These are phyloP conservation scores for Protonibea diacanthus DNA, from an alignment of 2,797 vertebrate species.

Conservation along the genomic window DNA sequence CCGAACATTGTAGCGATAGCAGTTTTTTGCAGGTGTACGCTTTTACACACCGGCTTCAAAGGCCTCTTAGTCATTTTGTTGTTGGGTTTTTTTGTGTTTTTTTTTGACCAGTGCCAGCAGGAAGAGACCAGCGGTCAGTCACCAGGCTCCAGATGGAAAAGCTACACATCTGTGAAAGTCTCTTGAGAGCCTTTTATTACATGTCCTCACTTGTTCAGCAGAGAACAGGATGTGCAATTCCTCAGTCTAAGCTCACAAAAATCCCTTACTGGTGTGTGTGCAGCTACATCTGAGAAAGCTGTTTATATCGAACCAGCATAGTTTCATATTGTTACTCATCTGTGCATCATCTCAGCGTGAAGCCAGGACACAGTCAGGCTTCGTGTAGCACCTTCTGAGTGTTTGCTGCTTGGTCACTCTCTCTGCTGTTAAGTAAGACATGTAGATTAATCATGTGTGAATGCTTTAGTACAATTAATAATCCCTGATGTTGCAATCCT, in stretches of 20 bases:
- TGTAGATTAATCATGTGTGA: neutral
- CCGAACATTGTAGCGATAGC: conserved; percentile 51
- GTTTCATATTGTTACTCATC: conserved; percentile 23
- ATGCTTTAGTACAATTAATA: neutral
- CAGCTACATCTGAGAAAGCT: conserved; percentile 5
- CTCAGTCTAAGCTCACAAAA: conserved; percentile 3
- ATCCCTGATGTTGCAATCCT: conserved; percentile 30
- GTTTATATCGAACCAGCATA: neutral
- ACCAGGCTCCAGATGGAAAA: conserved; percentile 21
- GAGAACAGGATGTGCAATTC: conserved; percentile 34
- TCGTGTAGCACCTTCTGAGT: neutral
- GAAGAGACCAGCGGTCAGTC: conserved; percentile 27
- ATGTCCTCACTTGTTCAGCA: conserved; percentile 41
- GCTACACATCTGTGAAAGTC: conserved; percentile 9
- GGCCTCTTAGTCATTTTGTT: conserved; percentile 8
- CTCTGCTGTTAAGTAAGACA: neutral
- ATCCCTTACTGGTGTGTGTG: neutral
- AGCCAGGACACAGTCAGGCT: conserved; percentile 4
- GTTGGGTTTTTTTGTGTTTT: neutral
- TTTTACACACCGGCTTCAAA: conserved; percentile 18
- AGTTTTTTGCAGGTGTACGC: conserved; percentile 62
- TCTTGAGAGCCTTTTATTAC: conserved; percentile 20
- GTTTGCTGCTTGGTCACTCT: neutral
- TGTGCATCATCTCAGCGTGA: neutral
- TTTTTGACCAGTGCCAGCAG: conserved; percentile 25